These are phyloP conservation scores for Drosophila mulleri DNA, from an alignment of 2,888 invertebrate genomes.

Conservation along the genomic window DNA sequence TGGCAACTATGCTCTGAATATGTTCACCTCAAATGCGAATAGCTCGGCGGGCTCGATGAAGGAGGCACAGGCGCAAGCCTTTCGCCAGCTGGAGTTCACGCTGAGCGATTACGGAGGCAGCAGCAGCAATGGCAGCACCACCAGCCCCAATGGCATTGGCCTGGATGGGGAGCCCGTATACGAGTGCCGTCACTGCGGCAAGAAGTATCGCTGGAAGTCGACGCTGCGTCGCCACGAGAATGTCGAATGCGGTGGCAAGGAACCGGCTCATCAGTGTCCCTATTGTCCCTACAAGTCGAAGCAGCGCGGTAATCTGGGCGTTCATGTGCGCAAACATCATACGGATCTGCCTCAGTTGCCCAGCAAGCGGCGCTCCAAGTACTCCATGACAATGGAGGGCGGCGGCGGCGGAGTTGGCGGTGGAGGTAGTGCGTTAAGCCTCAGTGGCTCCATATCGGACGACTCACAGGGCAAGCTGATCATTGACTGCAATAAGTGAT, in stretches of 20 bases:
- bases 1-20: slow-evolving; percentile 52
- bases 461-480: slow-evolving; percentile 80
- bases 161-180: slow-evolving; percentile 85
- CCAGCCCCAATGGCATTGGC: slow-evolving; percentile 88
- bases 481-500: slow-evolving; percentile 80
- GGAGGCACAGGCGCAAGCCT: slow-evolving; percentile 81
- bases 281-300: slow-evolving; percentile 92
- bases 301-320: slow-evolving; percentile 92
- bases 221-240: slow-evolving; percentile 93
- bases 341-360: slow-evolving; percentile 85
- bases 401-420: slow-evolving; percentile 29
- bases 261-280: slow-evolving; percentile 92
- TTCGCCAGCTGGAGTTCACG: slow-evolving; percentile 82
- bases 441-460: slow-evolving; percentile 68
- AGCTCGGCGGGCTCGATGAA: slow-evolving; percentile 51
- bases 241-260: slow-evolving; percentile 93
- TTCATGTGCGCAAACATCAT: slow-evolving; percentile 93
- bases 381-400: slow-evolving; percentile 86
- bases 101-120: slow-evolving; percentile 79
- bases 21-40: slow-evolving; percentile 46
- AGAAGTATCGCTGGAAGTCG: slow-evolving; percentile 94
- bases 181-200: slow-evolving; percentile 93
- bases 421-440: slow-evolving; percentile 27
- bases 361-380: slow-evolving; percentile 90
- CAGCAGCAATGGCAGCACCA: slow-evolving; percentile 67